Percentiles rank a stretch among this genome's conserved stretches.
These are phyloP conservation scores for Atherinomorus stipes DNA, from an alignment of 2,113 vertebrate genomes.

Conservation along the genomic window DNA sequence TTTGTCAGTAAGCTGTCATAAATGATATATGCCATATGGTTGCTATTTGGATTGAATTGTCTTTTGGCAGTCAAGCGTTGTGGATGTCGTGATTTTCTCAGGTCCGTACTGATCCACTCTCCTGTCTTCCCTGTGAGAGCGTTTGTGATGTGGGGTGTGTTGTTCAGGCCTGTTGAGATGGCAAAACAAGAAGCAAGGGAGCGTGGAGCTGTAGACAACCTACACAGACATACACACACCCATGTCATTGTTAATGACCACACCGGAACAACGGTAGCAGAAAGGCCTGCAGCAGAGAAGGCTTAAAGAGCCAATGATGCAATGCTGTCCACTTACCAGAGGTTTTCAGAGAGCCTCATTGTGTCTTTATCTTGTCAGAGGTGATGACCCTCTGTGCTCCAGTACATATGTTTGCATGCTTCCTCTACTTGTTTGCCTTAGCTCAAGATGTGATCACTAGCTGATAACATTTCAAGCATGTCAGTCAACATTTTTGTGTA, in stretches of 20 bases:
- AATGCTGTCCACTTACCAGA: constrained; percentile 55
- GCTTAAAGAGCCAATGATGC: constrained; percentile 60
- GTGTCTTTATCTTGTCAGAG: constrained; percentile 60
- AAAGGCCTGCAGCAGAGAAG: constrained; percentile 61
- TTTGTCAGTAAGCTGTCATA: constrained; percentile 30
- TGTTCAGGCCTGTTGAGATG: constrained; percentile 54
- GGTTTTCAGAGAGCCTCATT: constrained; percentile 31
- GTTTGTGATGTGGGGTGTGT: constrained; percentile 44
- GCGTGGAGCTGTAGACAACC: constrained; percentile 48
- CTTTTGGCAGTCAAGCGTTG: constrained; percentile 44
- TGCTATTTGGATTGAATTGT: constrained; percentile 50
- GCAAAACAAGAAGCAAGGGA: constrained; percentile 60
- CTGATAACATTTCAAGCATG: constrained; percentile 48
- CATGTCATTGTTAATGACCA: constrained; percentile 55
- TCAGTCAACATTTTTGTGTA: constrained; percentile 31
- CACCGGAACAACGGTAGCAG: constrained; percentile 27
- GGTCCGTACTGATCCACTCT: constrained; percentile 31
- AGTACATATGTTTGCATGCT: constrained; percentile 49
- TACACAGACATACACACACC: constrained; percentile 46
- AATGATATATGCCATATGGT: constrained; percentile 9
- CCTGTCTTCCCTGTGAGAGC: constrained; percentile 21
- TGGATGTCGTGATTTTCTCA: constrained; percentile 41
- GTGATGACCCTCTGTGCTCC: constrained; percentile 58
- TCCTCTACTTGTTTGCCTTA: constrained; percentile 52
- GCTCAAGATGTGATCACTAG: constrained; percentile 45